Evolutionary conservation across 37 sponge, comb jelly and placozoan genomes (phyloP).

Genomic region (Halisarca cf. caerulea): DNA sequence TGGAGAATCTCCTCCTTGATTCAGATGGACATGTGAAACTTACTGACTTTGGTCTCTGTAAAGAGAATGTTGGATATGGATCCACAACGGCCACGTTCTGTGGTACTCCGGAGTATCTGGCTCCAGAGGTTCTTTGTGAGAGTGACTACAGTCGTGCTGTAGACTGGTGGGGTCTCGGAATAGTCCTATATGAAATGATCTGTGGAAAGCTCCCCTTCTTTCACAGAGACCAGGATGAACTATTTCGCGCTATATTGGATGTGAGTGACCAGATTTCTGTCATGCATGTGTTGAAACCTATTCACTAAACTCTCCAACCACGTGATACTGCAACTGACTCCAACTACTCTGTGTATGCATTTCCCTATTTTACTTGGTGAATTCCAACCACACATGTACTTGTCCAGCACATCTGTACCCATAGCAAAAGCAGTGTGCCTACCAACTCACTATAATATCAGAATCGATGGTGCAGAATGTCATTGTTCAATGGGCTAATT

Average conservation of each 20-base stretch:
- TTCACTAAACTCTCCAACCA: too few species aligned
- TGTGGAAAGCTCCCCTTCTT: conserved; percentile 98
- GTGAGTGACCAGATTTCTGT: conserved; percentile 35
- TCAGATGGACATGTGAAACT: conserved; percentile 94
- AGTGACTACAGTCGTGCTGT: conserved; percentile 96
- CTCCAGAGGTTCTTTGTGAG: conserved; percentile 96
- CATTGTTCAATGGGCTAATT: too few species aligned
- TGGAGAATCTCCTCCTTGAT: conserved; percentile 96
- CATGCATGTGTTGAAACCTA: too few species aligned
- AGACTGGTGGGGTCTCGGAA: conserved; percentile 99
- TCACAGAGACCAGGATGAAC: conserved; percentile 88
- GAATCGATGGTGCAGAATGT: too few species aligned
- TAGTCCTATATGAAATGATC: conserved; percentile 99
- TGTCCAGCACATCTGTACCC: too few species aligned
- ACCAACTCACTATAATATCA: too few species aligned
- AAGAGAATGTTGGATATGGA: conserved; percentile 93
- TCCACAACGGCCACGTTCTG: conserved; percentile 96
- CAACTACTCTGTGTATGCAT: too few species aligned
- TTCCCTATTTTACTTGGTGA: too few species aligned
- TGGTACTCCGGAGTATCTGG: conserved; percentile 98
- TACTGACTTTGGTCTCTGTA: conserved; percentile 98
- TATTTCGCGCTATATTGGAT: conserved; percentile 87
- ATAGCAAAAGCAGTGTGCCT: too few species aligned
- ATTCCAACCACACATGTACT: too few species aligned
- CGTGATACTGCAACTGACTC: too few species aligned